Percentiles rank a stretch among this genome's conserved stretches.
Conservation (phyloP, 1,140 invertebrate genomes). For the Brevipalpus yothersi region DNA sequence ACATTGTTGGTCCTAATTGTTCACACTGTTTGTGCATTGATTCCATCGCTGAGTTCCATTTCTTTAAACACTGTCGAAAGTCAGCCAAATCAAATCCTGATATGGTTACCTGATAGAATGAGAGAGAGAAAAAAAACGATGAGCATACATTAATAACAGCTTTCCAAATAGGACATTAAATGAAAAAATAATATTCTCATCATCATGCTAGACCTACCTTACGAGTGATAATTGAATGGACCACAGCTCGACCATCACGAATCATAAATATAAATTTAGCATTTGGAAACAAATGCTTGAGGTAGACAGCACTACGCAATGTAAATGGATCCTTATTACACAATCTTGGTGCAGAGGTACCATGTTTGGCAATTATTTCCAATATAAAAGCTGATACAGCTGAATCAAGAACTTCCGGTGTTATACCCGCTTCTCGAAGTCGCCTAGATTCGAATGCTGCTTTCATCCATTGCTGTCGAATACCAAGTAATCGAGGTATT, state of each 20-base stretch:
- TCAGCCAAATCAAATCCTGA: constrained; percentile 84
- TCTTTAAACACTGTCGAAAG: constrained; percentile 73
- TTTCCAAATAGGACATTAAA: background rate
- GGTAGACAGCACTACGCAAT: constrained; percentile 68
- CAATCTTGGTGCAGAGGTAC: constrained; percentile 58
- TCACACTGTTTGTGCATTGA: constrained; percentile 84
- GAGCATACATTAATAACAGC: background rate
- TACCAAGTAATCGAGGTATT: constrained; percentile 73
- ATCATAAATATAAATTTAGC: constrained; percentile 95
- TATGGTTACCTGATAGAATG: constrained; percentile 51
- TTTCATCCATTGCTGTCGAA: constrained; percentile 74
- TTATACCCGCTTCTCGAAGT: constrained; percentile 77
- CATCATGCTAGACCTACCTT: constrained; percentile 30
- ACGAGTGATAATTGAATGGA: constrained; percentile 90
- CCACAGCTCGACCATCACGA: constrained; percentile 83
- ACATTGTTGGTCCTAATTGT: constrained; percentile 45
- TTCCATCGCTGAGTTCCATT: constrained; percentile 86
- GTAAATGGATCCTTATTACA: constrained; percentile 98
- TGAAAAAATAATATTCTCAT: background rate
- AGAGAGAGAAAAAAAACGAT: background rate
- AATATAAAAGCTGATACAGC: constrained; percentile 89
- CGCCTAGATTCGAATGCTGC: constrained; percentile 67
- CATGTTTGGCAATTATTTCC: constrained; percentile 81
- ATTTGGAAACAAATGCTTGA: constrained; percentile 34
- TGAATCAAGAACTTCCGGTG: constrained; percentile 64